phyloP scores from a whole-genome alignment of 1,140 invertebrate genomes.

The Heliconius hewitsoni region DNA sequence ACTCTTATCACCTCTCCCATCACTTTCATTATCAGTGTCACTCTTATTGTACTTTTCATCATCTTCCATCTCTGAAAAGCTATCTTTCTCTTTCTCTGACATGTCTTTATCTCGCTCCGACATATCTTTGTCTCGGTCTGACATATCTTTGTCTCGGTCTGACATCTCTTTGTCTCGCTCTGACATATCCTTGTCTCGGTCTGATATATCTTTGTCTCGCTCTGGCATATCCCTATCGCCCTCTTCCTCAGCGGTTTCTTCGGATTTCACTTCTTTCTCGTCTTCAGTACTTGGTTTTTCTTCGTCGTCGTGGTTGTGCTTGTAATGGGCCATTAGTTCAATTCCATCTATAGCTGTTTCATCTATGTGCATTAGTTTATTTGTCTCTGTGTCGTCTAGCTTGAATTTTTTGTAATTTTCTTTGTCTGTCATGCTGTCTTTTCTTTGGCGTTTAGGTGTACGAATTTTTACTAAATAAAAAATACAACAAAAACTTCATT shows the following conservation, averaged over 20 bases:
- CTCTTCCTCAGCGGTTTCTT: constrained; percentile 64
- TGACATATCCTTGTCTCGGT: constrained; percentile 47
- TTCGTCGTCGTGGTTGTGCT: constrained; percentile 65
- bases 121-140: constrained; percentile 47
- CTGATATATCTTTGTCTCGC: constrained; percentile 42
- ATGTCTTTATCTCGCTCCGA: constrained; percentile 48
- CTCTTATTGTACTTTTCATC: constrained; percentile 77
- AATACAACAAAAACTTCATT: too few species aligned
- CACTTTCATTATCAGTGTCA: constrained; percentile 76
- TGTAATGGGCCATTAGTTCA: constrained; percentile 74
- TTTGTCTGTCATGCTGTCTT: constrained; percentile 81
- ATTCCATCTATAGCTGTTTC: constrained; percentile 80
- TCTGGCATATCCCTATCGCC: constrained; percentile 48
- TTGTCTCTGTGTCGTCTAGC: constrained; percentile 55
- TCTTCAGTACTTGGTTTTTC: constrained; percentile 73
- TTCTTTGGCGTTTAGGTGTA: constrained; percentile 81
- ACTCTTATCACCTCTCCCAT: constrained; percentile 61
- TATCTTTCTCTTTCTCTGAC: constrained; percentile 71
- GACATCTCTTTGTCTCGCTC: too few species aligned
- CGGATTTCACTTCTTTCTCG: constrained; percentile 64
- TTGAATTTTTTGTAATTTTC: constrained; percentile 67
- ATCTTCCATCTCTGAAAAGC: constrained; percentile 78
- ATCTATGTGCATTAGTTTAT: constrained; percentile 72
- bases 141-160: constrained; percentile 47
- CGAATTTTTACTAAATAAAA: constrained; percentile 72